These are phyloP conservation scores for Taxidea taxus DNA, from an alignment of 2,113 vertebrate genomes.

Conservation along the genomic window DNA sequence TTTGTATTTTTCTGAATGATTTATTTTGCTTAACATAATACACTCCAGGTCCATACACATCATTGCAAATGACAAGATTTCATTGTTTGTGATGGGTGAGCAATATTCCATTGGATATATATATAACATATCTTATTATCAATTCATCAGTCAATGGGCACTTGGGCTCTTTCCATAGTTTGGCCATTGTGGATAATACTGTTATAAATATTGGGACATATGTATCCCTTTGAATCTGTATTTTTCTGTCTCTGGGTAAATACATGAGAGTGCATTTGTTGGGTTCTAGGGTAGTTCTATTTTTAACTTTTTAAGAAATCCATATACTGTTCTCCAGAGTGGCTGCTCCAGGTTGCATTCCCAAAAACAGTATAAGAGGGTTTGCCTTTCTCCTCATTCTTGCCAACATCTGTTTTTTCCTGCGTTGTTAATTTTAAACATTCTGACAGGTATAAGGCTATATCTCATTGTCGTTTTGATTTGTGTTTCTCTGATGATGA, in stretches of 20 bases:
- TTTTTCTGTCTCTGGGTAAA: neutral
- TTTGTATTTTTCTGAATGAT: neutral
- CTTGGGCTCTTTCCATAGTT: neutral
- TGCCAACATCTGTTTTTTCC: neutral
- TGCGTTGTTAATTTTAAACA: neutral
- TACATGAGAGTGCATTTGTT: neutral
- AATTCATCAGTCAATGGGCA: neutral
- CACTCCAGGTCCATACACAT: neutral
- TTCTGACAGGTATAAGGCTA: neutral
- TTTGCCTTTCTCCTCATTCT: neutral
- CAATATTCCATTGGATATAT: neutral
- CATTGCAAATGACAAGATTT: neutral
- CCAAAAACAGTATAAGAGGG: neutral
- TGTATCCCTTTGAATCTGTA: neutral
- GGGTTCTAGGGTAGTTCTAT: neutral
- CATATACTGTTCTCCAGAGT: neutral
- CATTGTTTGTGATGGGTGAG: neutral
- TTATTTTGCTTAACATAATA: neutral
- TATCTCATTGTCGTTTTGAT: neutral
- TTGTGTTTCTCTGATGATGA: neutral
- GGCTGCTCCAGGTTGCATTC: neutral
- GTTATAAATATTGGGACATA: neutral
- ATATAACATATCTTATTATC: neutral
- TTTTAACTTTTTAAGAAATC: neutral
- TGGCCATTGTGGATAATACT: neutral